A percentile compares a stretch with the other conserved stretches of the same genome.
Evolutionary conservation across 2,797 vertebrate species (phyloP).

Genomic region (Xenops minutus): DNA sequence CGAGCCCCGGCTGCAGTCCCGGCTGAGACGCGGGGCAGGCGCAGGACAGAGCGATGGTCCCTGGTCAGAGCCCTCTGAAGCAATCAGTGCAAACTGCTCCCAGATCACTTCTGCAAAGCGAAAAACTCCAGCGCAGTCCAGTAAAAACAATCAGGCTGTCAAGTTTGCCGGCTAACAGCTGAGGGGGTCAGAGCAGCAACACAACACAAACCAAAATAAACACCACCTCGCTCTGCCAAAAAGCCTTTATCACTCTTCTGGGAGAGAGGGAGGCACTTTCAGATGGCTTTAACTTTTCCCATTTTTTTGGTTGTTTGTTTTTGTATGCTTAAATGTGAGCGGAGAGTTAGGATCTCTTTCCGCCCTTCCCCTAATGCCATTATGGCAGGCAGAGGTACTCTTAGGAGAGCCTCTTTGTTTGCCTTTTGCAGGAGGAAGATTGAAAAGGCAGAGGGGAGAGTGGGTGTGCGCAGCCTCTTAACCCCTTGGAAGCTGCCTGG

Average conservation of each 20-base stretch:
- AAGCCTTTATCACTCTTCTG: conserved; percentile 74
- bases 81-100: conserved; percentile 70
- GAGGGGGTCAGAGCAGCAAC: conserved; percentile 79
- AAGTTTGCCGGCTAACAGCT: conserved; percentile 74
- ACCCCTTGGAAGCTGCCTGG: not conserved
- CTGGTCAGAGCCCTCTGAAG: conserved; percentile 49
- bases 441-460: not conserved
- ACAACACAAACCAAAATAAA: conserved; percentile 77
- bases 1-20: not conserved
- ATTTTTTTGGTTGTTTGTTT: conserved; percentile 54
- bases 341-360: conserved; percentile 29
- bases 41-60: conserved; percentile 11
- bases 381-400: not conserved
- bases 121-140: conserved; percentile 23
- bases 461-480: not conserved
- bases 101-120: conserved; percentile 30
- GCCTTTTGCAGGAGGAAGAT: not conserved
- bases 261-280: conserved; percentile 71
- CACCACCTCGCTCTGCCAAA: conserved; percentile 67
- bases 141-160: conserved; percentile 78
- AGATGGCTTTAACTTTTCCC: conserved; percentile 73
- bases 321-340: conserved; percentile 24
- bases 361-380: not conserved
- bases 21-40: not conserved
- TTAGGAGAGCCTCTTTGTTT: conserved; percentile 23